Evolutionary conservation across 1,140 invertebrate genomes (phyloP).

Genomic region (Neuroterus valhalla): DNA sequence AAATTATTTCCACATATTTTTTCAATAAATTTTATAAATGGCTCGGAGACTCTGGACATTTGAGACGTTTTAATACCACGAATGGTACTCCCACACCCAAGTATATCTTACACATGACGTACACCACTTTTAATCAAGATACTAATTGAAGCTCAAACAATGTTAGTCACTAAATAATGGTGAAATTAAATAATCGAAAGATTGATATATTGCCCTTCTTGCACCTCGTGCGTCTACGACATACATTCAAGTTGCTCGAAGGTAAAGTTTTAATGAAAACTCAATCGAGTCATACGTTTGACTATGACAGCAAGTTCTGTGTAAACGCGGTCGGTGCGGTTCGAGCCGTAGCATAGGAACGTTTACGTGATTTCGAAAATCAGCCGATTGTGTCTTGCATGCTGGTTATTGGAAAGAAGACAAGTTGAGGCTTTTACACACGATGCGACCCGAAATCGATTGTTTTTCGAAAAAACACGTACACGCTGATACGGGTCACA

Average conservation of each 20-base stretch:
- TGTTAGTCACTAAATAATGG: slow-evolving; percentile 76
- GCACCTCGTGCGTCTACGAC: slow-evolving; percentile 50
- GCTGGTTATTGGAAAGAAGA: not conserved
- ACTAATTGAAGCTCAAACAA: slow-evolving; percentile 76
- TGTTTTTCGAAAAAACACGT: slow-evolving; percentile 39
- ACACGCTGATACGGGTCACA: slow-evolving; percentile 49
- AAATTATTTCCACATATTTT: not conserved
- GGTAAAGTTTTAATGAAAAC: not conserved
- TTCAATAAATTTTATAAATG: too few species aligned
- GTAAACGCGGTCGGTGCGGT: slow-evolving; percentile 54
- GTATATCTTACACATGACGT: slow-evolving; percentile 77
- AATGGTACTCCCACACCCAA: slow-evolving; percentile 74
- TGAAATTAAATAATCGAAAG: slow-evolving; percentile 73
- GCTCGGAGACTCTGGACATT: slow-evolving; percentile 42
- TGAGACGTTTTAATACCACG: slow-evolving; percentile 57
- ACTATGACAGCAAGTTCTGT: not conserved
- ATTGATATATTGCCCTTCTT: slow-evolving; percentile 63
- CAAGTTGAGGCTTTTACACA: slow-evolving; percentile 37
- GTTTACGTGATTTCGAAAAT: slow-evolving; percentile 47
- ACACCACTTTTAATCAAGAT: slow-evolving; percentile 74
- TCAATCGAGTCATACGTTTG: not conserved
- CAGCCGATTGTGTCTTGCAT: slow-evolving; percentile 1
- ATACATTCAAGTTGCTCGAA: slow-evolving; percentile 41
- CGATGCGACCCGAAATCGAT: not conserved
- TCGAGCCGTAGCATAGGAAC: slow-evolving; percentile 58